phyloP scores from a whole-genome alignment of 2,113 vertebrate species.

The Cichladusa arquata region DNA sequence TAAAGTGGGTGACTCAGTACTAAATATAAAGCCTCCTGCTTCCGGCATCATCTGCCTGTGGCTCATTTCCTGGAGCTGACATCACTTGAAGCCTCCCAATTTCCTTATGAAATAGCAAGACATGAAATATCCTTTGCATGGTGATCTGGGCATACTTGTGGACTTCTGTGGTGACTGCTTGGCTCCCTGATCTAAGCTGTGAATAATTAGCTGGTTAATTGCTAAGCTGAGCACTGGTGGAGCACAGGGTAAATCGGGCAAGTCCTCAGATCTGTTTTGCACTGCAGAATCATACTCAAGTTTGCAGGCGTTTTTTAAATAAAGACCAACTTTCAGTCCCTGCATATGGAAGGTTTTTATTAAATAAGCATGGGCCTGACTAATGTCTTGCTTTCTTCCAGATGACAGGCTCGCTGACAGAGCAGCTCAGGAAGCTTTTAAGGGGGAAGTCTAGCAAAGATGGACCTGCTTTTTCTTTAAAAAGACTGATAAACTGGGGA shows the following conservation, averaged over 20 bases:
- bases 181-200: background rate
- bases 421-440: conserved; percentile 12
- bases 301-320: background rate
- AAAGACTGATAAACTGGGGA: background rate
- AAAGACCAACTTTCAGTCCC: background rate
- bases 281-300: background rate
- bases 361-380: conserved; percentile 29
- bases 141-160: background rate
- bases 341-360: conserved; percentile 15
- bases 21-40: conserved; percentile 53
- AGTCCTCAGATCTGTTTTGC: background rate
- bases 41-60: conserved; percentile 45
- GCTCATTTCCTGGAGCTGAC: conserved; percentile 63
- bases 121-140: background rate
- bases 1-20: conserved; percentile 51
- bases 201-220: background rate
- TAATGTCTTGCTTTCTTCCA: conserved; percentile 31
- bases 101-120: conserved; percentile 22
- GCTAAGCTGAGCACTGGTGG: background rate
- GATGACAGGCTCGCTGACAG: background rate
- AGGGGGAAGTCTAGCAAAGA: background rate
- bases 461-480: background rate
- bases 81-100: conserved; percentile 17
- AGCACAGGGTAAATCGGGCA: fast-evolving
- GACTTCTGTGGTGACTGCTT: background rate